Evolutionary conservation across 1,140 invertebrate species (phyloP).

Genomic region (Notospermus geniculatus): DNA sequence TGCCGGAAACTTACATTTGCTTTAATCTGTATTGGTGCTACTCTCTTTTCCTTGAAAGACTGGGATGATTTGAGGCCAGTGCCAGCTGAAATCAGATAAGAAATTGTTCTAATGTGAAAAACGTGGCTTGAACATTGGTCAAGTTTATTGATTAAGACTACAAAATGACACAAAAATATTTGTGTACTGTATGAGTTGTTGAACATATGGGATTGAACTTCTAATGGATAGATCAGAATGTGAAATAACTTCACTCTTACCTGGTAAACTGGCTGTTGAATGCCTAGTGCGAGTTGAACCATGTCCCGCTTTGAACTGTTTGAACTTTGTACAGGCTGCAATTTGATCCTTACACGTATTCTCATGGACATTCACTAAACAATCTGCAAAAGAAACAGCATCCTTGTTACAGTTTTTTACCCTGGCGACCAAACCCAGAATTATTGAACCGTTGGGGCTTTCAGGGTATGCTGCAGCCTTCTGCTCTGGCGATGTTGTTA

Average conservation of each 20-base stretch:
- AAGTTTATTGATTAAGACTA: too few species aligned
- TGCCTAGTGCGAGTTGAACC: conserved; percentile 7
- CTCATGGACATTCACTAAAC: conserved; percentile 80
- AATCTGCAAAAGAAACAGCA: conserved; percentile 63
- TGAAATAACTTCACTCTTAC: too few species aligned
- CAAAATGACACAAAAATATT: too few species aligned
- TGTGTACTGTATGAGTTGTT: too few species aligned
- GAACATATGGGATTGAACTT: too few species aligned
- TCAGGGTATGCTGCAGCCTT: too few species aligned
- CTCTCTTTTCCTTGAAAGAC: conserved; percentile 39
- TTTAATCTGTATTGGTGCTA: conserved; percentile 27
- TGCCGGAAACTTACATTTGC: conserved; percentile 27
- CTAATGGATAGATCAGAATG: too few species aligned
- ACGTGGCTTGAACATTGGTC: neutral
- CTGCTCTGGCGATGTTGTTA: too few species aligned
- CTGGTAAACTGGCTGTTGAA: too few species aligned
- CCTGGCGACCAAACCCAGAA: too few species aligned
- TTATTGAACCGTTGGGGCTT: too few species aligned
- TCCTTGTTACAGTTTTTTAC: conserved; percentile 21
- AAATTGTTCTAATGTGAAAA: neutral
- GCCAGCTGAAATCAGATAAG: neutral
- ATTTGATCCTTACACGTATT: conserved; percentile 83
- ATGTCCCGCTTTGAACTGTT: conserved; percentile 62
- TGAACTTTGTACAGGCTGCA: conserved; percentile 65
- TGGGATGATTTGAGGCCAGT: conserved; percentile 30